Percentiles rank a stretch among this genome's conserved stretches.
Evolutionary conservation across 1,140 invertebrate genomes (phyloP).

Genomic region (Metopolophium dirhodum): DNA sequence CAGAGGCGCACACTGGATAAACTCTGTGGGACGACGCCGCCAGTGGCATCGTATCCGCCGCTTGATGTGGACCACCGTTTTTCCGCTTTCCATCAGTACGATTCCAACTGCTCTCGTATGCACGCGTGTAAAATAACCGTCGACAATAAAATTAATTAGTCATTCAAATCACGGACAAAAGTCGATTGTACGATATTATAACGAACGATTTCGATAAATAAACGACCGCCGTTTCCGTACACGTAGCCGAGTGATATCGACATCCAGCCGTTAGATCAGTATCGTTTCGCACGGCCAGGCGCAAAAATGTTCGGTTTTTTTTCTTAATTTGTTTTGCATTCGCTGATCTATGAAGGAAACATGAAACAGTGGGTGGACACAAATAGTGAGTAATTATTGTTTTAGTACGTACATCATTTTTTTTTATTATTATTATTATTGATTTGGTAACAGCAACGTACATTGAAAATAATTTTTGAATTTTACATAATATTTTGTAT

Average conservation of each 20-base stretch:
- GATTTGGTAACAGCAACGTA: not conserved
- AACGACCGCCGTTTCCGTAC: not conserved
- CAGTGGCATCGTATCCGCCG: constrained; percentile 47
- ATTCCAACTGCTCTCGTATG: not conserved
- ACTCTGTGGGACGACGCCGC: constrained; percentile 48
- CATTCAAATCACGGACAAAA: not conserved
- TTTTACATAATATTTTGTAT: not conserved
- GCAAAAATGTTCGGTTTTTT: not conserved
- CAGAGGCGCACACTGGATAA: constrained; percentile 50
- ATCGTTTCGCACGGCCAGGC: not conserved
- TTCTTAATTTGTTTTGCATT: not conserved
- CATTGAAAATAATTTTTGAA: not conserved
- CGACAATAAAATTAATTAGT: not conserved
- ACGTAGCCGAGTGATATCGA: not conserved
- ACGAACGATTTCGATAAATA: not conserved
- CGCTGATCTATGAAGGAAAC: not conserved
- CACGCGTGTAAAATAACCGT: not conserved
- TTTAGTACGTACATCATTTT: not conserved
- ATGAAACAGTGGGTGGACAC: not conserved
- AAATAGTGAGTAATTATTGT: not conserved
- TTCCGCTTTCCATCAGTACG: not conserved
- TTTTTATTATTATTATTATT: not conserved
- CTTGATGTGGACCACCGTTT: constrained; percentile 21
- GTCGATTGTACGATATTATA: not conserved
- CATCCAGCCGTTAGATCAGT: not conserved